A percentile compares a stretch with the other conserved stretches of the same genome.
These are phyloP conservation scores for Acanthaster planci DNA, from an alignment of 35 echinoderm and acorn worm genomes.

Conservation along the genomic window DNA sequence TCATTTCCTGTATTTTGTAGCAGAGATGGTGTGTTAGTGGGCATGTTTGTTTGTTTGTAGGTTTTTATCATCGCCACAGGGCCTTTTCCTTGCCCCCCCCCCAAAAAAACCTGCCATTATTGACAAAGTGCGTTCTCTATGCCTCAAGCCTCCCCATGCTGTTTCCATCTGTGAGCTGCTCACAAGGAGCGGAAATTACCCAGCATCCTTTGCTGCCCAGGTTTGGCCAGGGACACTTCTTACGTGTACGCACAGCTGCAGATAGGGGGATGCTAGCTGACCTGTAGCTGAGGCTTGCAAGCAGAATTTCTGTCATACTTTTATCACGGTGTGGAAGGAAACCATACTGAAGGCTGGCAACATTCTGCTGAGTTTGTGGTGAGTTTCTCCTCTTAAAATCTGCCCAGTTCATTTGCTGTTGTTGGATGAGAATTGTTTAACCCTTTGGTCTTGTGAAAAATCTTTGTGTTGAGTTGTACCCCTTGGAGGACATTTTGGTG, in stretches of 20 bases:
- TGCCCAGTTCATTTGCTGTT: too few relatives aligned
- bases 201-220: conserved; percentile 17
- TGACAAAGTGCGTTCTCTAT: too few relatives aligned
- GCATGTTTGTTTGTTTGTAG: too few relatives aligned
- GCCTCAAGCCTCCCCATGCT: too few relatives aligned
- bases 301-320: conserved; percentile 29
- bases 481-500: conserved; percentile 3
- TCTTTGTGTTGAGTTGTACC: not conserved
- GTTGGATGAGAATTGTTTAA: too few relatives aligned
- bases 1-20: too few relatives aligned
- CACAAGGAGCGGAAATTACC: conserved; percentile 9
- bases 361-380: conserved; percentile 1
- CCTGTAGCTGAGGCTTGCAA: conserved; percentile 7
- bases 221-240: conserved; percentile 21
- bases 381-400: not conserved
- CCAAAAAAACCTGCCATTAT: too few relatives aligned
- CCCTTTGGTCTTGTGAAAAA: too few relatives aligned
- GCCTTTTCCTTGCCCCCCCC: too few relatives aligned
- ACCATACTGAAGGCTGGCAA: not conserved
- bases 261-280: conserved; percentile 13
- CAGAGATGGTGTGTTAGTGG: too few relatives aligned
- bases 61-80: too few relatives aligned
- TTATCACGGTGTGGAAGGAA: conserved; percentile 18
- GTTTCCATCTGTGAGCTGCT: too few relatives aligned
- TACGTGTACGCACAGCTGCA: conserved; percentile 10